phyloP scores from a whole-genome alignment of 2,888 invertebrate species.

The Drosophila ezoana region DNA sequence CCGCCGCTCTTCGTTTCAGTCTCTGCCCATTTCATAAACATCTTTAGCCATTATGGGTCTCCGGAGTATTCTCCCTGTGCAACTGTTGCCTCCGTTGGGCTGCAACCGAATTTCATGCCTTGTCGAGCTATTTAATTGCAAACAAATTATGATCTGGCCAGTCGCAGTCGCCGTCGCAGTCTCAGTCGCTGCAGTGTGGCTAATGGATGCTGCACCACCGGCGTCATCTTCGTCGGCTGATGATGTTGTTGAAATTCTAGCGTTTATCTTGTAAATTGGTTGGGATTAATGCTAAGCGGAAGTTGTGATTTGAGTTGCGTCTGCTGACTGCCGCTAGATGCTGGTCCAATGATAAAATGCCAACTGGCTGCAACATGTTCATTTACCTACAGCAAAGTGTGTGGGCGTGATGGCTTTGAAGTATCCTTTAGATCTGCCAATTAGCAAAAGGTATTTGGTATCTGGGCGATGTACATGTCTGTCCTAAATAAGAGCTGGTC shows the following conservation, averaged over 20 bases:
- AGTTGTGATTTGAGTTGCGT: slow-evolving; percentile 70
- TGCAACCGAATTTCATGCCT: slow-evolving; percentile 80
- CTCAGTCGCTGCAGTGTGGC: slow-evolving; percentile 47
- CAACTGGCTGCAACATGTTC: slow-evolving; percentile 54
- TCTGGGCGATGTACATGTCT: background rate
- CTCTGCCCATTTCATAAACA: slow-evolving; percentile 79
- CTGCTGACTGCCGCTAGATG: slow-evolving; percentile 32
- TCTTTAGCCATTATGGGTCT: slow-evolving; percentile 59
- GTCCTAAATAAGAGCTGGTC: background rate
- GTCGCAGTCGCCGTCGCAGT: slow-evolving; percentile 37
- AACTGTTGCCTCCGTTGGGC: slow-evolving; percentile 57
- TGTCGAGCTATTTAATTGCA: slow-evolving; percentile 81
- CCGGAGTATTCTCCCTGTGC: slow-evolving; percentile 50
- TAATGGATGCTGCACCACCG: slow-evolving; percentile 58
- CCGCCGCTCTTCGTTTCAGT: slow-evolving; percentile 53
- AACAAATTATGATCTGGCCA: slow-evolving; percentile 78
- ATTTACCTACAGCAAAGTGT: slow-evolving; percentile 72
- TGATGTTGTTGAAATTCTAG: slow-evolving; percentile 79
- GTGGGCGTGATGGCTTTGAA: slow-evolving; percentile 65
- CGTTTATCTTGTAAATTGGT: slow-evolving; percentile 78
- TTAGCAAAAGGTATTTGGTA: slow-evolving; percentile 29
- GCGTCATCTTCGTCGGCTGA: slow-evolving; percentile 48
- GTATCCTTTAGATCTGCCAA: slow-evolving; percentile 45
- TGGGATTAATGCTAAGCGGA: slow-evolving; percentile 78
- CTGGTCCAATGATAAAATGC: slow-evolving; percentile 41